Conservation (phyloP, 2,113 vertebrate genomes). For the Aix galericulata region DNA sequence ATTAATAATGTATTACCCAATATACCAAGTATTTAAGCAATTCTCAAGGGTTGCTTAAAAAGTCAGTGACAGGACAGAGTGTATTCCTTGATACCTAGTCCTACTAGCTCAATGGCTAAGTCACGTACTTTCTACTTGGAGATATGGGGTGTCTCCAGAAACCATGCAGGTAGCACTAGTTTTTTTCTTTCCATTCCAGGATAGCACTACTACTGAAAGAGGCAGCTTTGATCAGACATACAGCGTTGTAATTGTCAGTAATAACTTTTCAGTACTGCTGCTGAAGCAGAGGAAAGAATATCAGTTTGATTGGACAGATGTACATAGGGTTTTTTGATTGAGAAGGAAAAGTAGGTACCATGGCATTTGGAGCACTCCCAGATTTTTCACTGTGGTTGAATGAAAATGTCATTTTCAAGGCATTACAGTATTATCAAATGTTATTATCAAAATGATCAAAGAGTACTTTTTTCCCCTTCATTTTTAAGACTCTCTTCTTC, state of each 20-base stretch:
- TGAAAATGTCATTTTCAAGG: conserved; percentile 21
- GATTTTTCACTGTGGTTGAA: neutral
- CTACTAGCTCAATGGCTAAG: neutral
- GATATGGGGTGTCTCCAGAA: neutral
- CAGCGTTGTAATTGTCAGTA: neutral
- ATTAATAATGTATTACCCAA: neutral
- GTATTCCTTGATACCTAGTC: neutral
- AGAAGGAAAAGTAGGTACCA: neutral
- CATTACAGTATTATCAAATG: neutral
- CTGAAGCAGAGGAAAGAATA: neutral
- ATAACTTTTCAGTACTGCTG: neutral
- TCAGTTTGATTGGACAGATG: neutral
- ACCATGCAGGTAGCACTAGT: neutral
- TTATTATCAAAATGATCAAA: conserved; percentile 14
- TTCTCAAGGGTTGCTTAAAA: neutral
- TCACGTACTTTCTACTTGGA: neutral
- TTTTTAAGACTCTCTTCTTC: neutral
- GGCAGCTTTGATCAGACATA: neutral
- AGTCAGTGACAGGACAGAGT: neutral
- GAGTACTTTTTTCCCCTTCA: neutral
- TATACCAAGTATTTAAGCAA: neutral
- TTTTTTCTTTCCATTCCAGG: neutral
- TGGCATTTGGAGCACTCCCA: neutral
- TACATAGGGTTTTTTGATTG: neutral
- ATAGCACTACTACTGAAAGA: neutral